Percentiles rank a stretch among this genome's conserved stretches.
These are phyloP conservation scores for Lophotis ruficrista DNA, from an alignment of 2,113 vertebrate species.

Conservation along the genomic window DNA sequence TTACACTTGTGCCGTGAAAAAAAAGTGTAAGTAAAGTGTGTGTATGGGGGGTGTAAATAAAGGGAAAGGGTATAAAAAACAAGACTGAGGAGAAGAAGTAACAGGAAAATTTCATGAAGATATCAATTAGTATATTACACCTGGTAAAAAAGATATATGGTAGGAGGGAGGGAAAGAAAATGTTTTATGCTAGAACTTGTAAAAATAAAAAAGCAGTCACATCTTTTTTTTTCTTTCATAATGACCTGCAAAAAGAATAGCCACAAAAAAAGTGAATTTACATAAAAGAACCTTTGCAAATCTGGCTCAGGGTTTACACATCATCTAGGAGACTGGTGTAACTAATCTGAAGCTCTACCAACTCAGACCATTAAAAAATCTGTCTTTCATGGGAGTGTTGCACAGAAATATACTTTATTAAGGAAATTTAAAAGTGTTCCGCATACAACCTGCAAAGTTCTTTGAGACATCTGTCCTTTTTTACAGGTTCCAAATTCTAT, in stretches of 20 bases:
- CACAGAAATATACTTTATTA: background rate
- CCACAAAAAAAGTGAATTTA: background rate
- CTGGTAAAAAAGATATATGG: background rate
- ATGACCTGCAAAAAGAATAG: background rate
- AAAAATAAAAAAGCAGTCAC: background rate
- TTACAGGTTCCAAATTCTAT: background rate
- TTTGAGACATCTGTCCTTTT: background rate
- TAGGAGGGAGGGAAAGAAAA: background rate
- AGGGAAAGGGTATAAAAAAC: background rate
- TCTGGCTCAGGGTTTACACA: background rate
- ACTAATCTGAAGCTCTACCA: background rate
- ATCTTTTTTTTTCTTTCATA: background rate
- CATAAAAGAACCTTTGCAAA: background rate
- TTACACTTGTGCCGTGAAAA: background rate
- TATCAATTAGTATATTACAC: background rate
- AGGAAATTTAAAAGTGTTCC: background rate
- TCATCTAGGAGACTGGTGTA: background rate
- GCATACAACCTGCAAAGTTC: background rate
- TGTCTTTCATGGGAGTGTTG: background rate
- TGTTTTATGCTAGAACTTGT: background rate
- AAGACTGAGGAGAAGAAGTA: background rate
- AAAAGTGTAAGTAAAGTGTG: background rate
- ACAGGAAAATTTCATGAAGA: background rate
- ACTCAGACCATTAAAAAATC: background rate
- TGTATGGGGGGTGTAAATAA: background rate